phyloP scores from a whole-genome alignment of 2,797 vertebrate genomes.

The Poeciliopsis turneri region DNA sequence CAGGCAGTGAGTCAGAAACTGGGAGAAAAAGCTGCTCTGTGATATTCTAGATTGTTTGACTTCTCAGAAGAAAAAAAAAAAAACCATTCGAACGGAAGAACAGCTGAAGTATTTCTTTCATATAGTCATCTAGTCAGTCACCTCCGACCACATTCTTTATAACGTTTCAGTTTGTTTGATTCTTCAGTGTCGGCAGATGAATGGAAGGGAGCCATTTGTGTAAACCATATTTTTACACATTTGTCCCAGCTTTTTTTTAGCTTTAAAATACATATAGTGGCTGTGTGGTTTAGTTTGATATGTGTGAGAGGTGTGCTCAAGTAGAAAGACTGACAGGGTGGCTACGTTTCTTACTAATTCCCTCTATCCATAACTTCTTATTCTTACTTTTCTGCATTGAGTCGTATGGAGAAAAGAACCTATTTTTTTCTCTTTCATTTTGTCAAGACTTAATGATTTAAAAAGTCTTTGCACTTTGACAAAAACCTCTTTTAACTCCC shows the following conservation, averaged over 20 bases:
- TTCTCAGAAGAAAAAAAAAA: not conserved
- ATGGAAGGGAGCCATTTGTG: conserved; percentile 62
- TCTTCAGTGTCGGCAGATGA: conserved; percentile 66
- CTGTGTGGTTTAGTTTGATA: conserved; percentile 40
- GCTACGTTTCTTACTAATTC: conserved; percentile 78
- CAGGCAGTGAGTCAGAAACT: not conserved
- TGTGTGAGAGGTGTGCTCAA: conserved; percentile 76
- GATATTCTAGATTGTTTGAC: not conserved
- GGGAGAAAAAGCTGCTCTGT: not conserved
- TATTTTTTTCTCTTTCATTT: not conserved
- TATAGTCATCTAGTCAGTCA: not conserved
- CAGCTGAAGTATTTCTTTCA: not conserved
- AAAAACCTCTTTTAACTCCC: not conserved
- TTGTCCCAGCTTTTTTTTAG: conserved; percentile 50
- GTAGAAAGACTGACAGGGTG: conserved; percentile 79
- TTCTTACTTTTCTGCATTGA: conserved; percentile 17
- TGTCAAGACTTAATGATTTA: not conserved
- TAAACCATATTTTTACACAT: conserved; percentile 78
- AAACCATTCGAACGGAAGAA: not conserved
- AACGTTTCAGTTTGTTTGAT: conserved; percentile 70
- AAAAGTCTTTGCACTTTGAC: not conserved
- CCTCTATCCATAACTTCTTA: conserved; percentile 27
- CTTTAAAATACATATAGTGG: not conserved
- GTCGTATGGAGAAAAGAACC: not conserved
- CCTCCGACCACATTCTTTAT: conserved; percentile 30